phyloP scores from a whole-genome alignment of 2,888 invertebrate genomes.

The Aplocera efformata region DNA sequence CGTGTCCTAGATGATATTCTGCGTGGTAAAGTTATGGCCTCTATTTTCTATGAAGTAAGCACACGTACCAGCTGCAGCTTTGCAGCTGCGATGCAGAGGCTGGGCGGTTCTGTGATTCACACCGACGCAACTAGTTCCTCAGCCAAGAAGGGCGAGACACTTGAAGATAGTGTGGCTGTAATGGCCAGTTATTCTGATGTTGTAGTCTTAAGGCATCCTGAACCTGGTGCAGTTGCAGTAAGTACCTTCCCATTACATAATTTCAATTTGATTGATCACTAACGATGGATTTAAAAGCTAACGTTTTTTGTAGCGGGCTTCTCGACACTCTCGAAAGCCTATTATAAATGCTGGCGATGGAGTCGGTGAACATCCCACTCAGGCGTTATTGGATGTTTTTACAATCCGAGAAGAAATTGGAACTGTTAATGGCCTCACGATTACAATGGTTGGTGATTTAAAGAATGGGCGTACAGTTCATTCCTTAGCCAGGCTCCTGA shows the following conservation, averaged over 20 bases:
- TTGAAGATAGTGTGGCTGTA: slow-evolving; percentile 92
- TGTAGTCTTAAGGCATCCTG: slow-evolving; percentile 95
- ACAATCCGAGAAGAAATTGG: slow-evolving; percentile 99
- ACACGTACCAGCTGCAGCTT: slow-evolving; percentile 98
- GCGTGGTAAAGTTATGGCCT: slow-evolving; percentile 96
- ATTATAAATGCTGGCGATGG: slow-evolving; percentile 99
- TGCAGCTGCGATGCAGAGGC: slow-evolving; percentile 96
- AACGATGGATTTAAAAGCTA: too few relatives aligned
- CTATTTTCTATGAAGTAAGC: slow-evolving; percentile 98
- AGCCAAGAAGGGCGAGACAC: slow-evolving; percentile 96
- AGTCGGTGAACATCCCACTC: slow-evolving; percentile 97
- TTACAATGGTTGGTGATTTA: slow-evolving; percentile 98
- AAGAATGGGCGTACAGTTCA: slow-evolving; percentile 99
- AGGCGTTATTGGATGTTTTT: slow-evolving; percentile 97
- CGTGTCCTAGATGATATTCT: slow-evolving; percentile 91
- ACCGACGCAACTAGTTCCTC: slow-evolving; percentile 96
- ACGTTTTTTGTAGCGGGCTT: slow-evolving; percentile 84
- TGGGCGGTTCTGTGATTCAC: slow-evolving; percentile 95
- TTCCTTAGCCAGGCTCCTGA: slow-evolving; percentile 95
- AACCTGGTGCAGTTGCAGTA: slow-evolving; percentile 93
- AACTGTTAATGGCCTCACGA: slow-evolving; percentile 97
- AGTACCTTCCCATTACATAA: slow-evolving; percentile 46
- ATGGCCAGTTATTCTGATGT: slow-evolving; percentile 97
- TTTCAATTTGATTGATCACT: too few relatives aligned
- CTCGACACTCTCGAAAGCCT: slow-evolving; percentile 91